Percentiles rank a stretch among this genome's conserved stretches.
Evolutionary conservation across 2,113 vertebrate genomes (phyloP).

Genomic region (Tetraodon nigroviridis): DNA sequence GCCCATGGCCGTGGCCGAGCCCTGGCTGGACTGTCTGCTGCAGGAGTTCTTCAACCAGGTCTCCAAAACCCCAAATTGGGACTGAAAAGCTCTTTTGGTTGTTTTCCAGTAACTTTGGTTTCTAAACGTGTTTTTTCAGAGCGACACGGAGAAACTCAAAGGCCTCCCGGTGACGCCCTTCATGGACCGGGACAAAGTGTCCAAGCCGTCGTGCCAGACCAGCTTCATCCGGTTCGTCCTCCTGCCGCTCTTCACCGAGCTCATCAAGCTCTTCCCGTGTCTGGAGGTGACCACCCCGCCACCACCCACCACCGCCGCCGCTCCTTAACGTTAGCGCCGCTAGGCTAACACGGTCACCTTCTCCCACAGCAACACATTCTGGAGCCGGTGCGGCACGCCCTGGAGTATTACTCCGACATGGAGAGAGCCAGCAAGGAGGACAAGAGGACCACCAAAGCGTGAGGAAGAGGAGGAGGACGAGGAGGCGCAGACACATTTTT

Average conservation of each 20-base stretch:
- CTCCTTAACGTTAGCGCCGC: background rate
- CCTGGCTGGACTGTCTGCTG: conserved; percentile 76
- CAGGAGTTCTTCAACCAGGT: conserved; percentile 81
- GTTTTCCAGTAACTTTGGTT: background rate
- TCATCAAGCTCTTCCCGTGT: conserved; percentile 73
- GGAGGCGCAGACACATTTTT: background rate
- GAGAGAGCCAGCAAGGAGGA: conserved; percentile 52
- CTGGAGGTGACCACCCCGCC: conserved; percentile 60
- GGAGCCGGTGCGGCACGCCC: conserved; percentile 67
- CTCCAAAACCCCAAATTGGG: background rate
- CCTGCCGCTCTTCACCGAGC: conserved; percentile 72
- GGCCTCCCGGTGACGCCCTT: conserved; percentile 75
- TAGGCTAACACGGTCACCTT: background rate
- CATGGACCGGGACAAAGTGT: conserved; percentile 78
- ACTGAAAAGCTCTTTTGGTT: background rate
- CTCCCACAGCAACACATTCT: conserved; percentile 70
- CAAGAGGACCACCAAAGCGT: background rate
- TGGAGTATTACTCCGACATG: conserved; percentile 74
- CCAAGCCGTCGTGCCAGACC: conserved; percentile 74
- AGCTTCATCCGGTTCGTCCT: conserved; percentile 75
- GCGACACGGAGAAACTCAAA: conserved; percentile 74
- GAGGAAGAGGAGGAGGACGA: conserved; percentile 9
- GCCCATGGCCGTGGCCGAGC: conserved; percentile 74
- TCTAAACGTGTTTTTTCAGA: conserved; percentile 40
- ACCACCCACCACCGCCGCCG: background rate